Evolutionary conservation across 2,113 vertebrate species (phyloP), one percentile per base, ranked within the genome.

Genomic region (Zapus hudsonius): DNA sequence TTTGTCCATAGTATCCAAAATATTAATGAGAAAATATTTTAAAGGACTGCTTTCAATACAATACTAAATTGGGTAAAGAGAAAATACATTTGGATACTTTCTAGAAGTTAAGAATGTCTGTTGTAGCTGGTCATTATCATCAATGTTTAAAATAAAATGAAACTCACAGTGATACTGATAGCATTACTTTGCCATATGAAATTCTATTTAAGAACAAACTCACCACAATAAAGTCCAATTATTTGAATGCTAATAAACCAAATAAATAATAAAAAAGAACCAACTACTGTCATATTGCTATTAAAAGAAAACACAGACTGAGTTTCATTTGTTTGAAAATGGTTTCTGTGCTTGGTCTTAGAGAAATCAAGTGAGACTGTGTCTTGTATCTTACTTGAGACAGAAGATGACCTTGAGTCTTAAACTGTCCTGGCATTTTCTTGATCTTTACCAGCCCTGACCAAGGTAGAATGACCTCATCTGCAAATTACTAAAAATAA

Each of bases 401-500:
- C 92, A 96, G 84, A 97, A 92, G 90, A 97, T 95, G 97, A 97
- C 84, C 93, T 96, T 97, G 96, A 96, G 82, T 95, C 94, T 97
- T 96, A 96, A 97, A 95, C 75, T 47, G 84, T 92, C 93, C 69
- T 79, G 85, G 69, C 57, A 84, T 82, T 97, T 97, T 92, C 91
- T 94, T 90, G 84, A 97, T 98, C 95, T 95, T 95, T 76, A 94
- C 40, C 97, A 93, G 85, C 92, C 52, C 66, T 73, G 90, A 94
- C 95, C 95, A 96, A 96, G 11, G 94, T 59, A 97, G 89, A 95
- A 96, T 92, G 92, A 84, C 92, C 95, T 98, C 95, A 98, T 97
- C 95, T 97, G 94, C 92, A 98, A 98, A 98, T 98, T 97, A 96
- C 96, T 97, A 97, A 97, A 96, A 97, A 98, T 97, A 97, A 98